Evolutionary conservation across 2,797 vertebrate genomes (phyloP).

Genomic region (Melanotaenia trifasciata): DNA sequence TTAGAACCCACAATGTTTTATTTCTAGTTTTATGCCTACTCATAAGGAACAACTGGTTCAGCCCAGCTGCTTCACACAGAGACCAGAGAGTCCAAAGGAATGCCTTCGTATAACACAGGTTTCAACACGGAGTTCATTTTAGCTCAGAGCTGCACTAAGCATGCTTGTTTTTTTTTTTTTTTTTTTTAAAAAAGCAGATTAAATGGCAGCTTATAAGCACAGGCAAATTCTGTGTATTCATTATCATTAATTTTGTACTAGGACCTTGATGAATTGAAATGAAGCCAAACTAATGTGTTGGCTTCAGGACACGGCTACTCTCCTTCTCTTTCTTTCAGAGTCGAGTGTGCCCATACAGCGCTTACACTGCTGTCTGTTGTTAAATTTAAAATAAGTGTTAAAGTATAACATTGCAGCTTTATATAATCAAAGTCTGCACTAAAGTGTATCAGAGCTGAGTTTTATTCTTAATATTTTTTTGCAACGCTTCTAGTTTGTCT

Average conservation of each 20-base stretch:
- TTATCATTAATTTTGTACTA: slow-evolving; percentile 30
- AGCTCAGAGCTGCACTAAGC: slow-evolving; percentile 18
- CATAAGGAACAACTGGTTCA: slow-evolving; percentile 66
- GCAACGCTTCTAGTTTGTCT: slow-evolving; percentile 40
- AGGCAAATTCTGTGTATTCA: slow-evolving; percentile 48
- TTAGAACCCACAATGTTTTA: slow-evolving; percentile 82
- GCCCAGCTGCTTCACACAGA: slow-evolving; percentile 48
- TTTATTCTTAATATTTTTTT: slow-evolving; percentile 29
- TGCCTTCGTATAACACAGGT: slow-evolving; percentile 38
- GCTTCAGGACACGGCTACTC: slow-evolving; percentile 40
- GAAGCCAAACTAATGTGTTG: slow-evolving; percentile 51
- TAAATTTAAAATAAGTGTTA: no score
- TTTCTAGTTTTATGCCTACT: slow-evolving; percentile 75
- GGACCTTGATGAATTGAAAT: slow-evolving; percentile 42
- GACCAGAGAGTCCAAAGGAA: slow-evolving; percentile 36
- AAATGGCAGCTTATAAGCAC: slow-evolving; percentile 41
- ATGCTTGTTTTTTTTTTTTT: slow-evolving; percentile 37
- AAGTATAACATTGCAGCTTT: slow-evolving; percentile 21
- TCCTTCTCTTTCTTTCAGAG: slow-evolving; percentile 26
- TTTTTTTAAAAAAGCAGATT: slow-evolving; percentile 25
- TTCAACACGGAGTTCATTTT: slow-evolving; percentile 40
- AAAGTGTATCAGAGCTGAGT: slow-evolving; percentile 12
- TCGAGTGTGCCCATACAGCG: background rate
- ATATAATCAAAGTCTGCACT: slow-evolving; percentile 28
- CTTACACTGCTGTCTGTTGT: background rate